A percentile compares a stretch with the other conserved stretches of the same genome.
phyloP scores from a whole-genome alignment of 2,113 vertebrate species.

The Thomomys bottae region DNA sequence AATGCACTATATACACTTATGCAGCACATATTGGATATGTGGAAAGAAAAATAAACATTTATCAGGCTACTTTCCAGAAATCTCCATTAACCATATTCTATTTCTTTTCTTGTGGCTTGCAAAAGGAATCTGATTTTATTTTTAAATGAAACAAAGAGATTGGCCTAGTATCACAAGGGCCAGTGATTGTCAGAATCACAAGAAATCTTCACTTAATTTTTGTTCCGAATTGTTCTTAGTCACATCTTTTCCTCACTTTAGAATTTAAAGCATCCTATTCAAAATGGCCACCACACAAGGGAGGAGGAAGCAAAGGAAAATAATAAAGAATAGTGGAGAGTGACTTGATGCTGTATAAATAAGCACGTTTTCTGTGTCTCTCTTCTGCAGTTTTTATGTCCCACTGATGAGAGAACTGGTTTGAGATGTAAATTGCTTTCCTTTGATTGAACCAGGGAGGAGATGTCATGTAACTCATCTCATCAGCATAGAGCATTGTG shows the following conservation, averaged over 20 bases:
- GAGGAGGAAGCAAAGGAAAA: constrained; percentile 63
- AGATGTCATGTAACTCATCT: constrained; percentile 83
- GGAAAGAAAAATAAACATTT: constrained; percentile 63
- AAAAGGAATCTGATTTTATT: constrained; percentile 61
- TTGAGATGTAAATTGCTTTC: constrained; percentile 83
- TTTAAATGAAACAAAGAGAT: constrained; percentile 68
- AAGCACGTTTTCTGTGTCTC: constrained; percentile 78
- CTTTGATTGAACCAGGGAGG: constrained; percentile 82
- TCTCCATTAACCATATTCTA: constrained; percentile 63
- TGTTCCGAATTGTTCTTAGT: constrained; percentile 63
- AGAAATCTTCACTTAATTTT: constrained; percentile 67
- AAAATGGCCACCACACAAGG: constrained; percentile 73
- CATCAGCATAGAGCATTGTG: constrained; percentile 81
- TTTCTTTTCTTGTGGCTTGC: constrained; percentile 52
- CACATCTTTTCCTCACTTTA: constrained; percentile 68
- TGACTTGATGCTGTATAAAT: constrained; percentile 78
- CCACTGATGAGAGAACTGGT: constrained; percentile 82
- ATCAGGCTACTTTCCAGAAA: constrained; percentile 70
- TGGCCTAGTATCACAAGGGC: constrained; percentile 33
- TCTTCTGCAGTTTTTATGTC: constrained; percentile 81
- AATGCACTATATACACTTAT: constrained; percentile 62
- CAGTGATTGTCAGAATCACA: constrained; percentile 58
- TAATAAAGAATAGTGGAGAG: constrained; percentile 74
- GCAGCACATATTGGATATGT: constrained; percentile 49
- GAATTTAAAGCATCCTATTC: constrained; percentile 71